phyloP scores from a whole-genome alignment of 2,797 vertebrate genomes.

The Phyllotis vaccarum region DNA sequence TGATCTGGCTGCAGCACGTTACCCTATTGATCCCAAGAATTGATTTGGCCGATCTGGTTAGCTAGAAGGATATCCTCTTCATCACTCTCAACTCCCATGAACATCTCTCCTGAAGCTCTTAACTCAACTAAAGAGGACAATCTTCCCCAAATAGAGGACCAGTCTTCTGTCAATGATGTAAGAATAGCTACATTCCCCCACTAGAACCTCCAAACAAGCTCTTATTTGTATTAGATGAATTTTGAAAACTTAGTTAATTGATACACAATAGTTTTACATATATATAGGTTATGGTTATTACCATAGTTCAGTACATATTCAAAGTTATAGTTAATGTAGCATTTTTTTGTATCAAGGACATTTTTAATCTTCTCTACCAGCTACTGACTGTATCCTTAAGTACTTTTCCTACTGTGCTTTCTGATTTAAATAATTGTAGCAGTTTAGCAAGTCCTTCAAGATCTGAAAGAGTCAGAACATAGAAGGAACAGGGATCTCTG shows the following conservation, averaged over 20 bases:
- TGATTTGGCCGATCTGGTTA: neutral
- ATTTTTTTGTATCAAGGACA: neutral
- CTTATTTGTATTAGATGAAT: neutral
- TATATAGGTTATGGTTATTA: neutral
- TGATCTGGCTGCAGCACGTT: neutral
- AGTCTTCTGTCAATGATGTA: neutral
- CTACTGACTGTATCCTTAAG: neutral
- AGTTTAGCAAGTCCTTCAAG: neutral
- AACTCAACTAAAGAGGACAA: neutral
- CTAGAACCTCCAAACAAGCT: neutral
- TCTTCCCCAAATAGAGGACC: neutral
- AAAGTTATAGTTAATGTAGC: neutral
- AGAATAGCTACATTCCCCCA: neutral
- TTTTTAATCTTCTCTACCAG: neutral
- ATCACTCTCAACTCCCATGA: neutral
- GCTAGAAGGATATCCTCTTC: too few relatives aligned
- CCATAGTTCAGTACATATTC: neutral
- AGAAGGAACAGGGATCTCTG: neutral
- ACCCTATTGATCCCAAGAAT: too few relatives aligned
- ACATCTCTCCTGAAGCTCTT: neutral
- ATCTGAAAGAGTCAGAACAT: neutral
- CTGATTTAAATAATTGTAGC: neutral
- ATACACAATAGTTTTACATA: neutral
- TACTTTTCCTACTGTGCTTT: neutral
- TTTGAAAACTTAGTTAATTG: neutral